Conservation (phyloP, 1,140 invertebrate genomes). For the Ceratina australensis region DNA sequence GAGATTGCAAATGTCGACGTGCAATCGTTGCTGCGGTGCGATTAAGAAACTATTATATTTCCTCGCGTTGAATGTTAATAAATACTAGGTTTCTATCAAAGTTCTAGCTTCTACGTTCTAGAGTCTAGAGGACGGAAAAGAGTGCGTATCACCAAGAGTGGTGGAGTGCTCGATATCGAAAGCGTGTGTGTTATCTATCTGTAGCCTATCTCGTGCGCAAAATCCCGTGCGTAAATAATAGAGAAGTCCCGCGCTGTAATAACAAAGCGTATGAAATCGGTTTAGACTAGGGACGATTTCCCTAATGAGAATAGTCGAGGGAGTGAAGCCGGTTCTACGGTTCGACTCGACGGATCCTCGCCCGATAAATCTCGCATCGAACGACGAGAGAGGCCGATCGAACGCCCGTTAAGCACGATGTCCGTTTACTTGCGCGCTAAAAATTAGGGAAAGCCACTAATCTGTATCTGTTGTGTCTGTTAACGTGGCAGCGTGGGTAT, state of each 20-base stretch:
- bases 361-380: not conserved
- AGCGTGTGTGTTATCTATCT: slow-evolving; percentile 11
- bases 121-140: not conserved
- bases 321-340: no score
- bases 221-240: not conserved
- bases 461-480: slow-evolving; percentile 16
- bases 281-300: no score
- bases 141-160: slow-evolving; percentile 13
- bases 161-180: slow-evolving; percentile 23
- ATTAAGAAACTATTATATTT: no score
- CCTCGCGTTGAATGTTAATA: no score
- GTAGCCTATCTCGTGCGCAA: slow-evolving; percentile 13
- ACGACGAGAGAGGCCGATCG: not conserved
- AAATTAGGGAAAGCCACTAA: not conserved
- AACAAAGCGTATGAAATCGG: no score
- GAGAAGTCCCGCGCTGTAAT: not conserved
- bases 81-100: not conserved
- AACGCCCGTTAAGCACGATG: slow-evolving; percentile 4
- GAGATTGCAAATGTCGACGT: not conserved
- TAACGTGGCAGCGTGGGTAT: not conserved
- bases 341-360: not conserved
- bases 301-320: no score
- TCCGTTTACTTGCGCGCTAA: not conserved
- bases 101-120: not conserved
- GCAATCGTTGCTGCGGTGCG: not conserved